A percentile compares a stretch with the other conserved stretches of the same genome.
Conservation (phyloP, 2,888 invertebrate species). For the Prosopocoilus inquinatus region DNA sequence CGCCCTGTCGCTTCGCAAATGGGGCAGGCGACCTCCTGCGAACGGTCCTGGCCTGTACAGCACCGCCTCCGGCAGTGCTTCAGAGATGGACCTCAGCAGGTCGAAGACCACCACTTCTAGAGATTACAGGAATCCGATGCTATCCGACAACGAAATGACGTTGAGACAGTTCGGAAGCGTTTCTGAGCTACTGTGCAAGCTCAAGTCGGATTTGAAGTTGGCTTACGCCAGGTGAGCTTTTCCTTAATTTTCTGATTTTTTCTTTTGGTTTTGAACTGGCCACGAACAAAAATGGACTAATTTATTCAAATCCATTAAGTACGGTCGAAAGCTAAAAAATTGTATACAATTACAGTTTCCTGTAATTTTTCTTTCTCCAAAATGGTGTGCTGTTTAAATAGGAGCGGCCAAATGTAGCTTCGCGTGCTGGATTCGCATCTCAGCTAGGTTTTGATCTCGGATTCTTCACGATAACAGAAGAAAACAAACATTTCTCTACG, state of each 20-base stretch:
- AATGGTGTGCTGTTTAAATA: no score
- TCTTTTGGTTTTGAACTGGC: no score
- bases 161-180: conserved; percentile 83
- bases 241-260: no score
- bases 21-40: conserved; percentile 65
- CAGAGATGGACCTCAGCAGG: conserved; percentile 37
- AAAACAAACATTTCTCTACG: no score
- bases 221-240: conserved; percentile 79
- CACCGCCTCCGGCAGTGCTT: conserved; percentile 23
- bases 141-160: conserved; percentile 79
- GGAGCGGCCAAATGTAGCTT: no score
- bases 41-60: conserved; percentile 40
- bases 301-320: no score
- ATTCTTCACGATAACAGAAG: no score
- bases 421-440: no score
- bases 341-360: no score
- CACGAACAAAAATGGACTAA: neutral
- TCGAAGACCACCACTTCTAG: conserved; percentile 38
- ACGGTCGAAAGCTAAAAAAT: no score
- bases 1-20: conserved; percentile 74
- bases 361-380: no score
- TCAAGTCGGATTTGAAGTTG: conserved; percentile 80
- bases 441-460: no score
- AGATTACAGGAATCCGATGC: conserved; percentile 64
- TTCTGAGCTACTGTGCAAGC: conserved; percentile 82